Evolutionary conservation across 2,888 invertebrate genomes (phyloP).

Genomic region (Pilophorus perplexus): DNA sequence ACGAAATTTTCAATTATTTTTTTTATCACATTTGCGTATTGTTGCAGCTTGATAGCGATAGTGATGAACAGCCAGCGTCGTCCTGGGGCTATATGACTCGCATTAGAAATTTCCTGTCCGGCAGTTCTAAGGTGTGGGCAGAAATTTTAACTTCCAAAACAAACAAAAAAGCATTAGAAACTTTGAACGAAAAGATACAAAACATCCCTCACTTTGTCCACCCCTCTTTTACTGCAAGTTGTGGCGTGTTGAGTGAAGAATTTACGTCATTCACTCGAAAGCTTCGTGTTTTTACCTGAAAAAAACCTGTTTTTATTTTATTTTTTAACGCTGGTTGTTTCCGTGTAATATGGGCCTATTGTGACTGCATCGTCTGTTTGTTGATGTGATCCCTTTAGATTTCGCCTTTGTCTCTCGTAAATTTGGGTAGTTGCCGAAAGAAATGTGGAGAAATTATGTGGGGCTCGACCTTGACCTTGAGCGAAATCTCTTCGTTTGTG

Average conservation of each 20-base stretch:
- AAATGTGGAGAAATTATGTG: no score
- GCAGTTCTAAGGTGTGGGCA: conserved; percentile 35
- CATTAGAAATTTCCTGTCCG: conserved; percentile 40
- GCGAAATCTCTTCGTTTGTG: no score
- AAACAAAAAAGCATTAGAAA: conserved; percentile 15
- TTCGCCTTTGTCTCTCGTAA: no score
- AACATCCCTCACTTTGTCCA: not conserved
- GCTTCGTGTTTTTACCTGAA: no score
- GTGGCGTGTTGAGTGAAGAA: conserved; percentile 21
- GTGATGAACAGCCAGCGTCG: conserved; percentile 27
- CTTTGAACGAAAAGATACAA: not conserved
- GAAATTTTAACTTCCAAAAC: conserved; percentile 24
- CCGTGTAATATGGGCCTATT: conserved; percentile 14
- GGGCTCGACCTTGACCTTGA: no score
- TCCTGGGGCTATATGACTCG: conserved; percentile 36
- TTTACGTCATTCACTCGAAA: not conserved
- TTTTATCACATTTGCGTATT: conserved; percentile 1
- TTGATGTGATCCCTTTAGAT: no score
- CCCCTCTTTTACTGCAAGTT: conserved; percentile 32
- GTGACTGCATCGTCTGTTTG: no score
- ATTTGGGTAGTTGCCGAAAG: no score
- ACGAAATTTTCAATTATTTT: conserved; percentile 4
- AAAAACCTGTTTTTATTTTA: no score
- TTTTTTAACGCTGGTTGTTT: not conserved
- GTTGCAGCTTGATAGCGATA: conserved; percentile 40